Conservation (phyloP, 2,113 vertebrate species). For the Leuciscus idus region DNA sequence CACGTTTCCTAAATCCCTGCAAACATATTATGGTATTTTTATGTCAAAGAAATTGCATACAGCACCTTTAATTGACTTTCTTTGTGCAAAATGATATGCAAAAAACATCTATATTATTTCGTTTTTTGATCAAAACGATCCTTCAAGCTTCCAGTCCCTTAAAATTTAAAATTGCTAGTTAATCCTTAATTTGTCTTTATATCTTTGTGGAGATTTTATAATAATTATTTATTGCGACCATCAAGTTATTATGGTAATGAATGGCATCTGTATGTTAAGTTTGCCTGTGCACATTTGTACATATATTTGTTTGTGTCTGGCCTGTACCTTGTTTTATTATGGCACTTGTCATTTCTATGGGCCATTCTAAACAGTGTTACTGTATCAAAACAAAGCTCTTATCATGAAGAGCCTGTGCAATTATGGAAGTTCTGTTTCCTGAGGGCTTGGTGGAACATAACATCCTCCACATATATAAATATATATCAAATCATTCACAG, state of each 20-base stretch:
- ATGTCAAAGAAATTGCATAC: too few relatives aligned
- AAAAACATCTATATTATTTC: too few relatives aligned
- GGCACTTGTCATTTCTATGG: slow-evolving; percentile 23
- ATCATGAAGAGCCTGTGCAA: slow-evolving; percentile 57
- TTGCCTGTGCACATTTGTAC: not conserved
- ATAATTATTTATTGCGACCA: not conserved
- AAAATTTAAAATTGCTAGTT: too few relatives aligned
- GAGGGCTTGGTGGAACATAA: slow-evolving; percentile 59
- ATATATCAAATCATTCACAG: slow-evolving; percentile 7
- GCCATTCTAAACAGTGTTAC: slow-evolving; percentile 16
- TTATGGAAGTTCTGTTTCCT: slow-evolving; percentile 63
- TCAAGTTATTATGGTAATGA: not conserved
- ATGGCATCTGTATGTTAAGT: not conserved
- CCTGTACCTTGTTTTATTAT: slow-evolving; percentile 20
- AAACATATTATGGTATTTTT: too few relatives aligned
- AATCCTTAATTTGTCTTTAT: not conserved
- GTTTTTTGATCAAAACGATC: too few relatives aligned
- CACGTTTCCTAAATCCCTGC: too few relatives aligned
- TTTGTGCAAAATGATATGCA: too few relatives aligned
- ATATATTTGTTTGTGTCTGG: not conserved
- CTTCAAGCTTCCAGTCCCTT: too few relatives aligned
- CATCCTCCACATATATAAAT: slow-evolving; percentile 11
- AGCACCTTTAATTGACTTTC: too few relatives aligned
- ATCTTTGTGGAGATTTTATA: not conserved
- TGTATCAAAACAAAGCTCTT: slow-evolving; percentile 36